A percentile compares a stretch with the other conserved stretches of the same genome.
These are phyloP conservation scores for Plecturocebus donacophilus DNA, from an alignment of 2,113 vertebrate species.

Conservation along the genomic window DNA sequence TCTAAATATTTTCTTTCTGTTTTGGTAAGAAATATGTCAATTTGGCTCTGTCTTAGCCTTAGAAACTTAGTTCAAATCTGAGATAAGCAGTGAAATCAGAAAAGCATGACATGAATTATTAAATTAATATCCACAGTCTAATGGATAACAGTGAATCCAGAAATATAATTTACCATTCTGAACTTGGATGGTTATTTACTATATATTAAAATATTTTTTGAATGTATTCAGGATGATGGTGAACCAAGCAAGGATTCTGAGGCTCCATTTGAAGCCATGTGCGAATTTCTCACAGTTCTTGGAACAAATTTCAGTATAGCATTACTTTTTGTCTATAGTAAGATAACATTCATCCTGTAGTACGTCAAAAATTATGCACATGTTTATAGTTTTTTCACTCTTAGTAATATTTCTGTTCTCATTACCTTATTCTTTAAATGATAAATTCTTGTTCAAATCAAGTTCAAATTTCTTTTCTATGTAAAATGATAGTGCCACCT, in stretches of 20 bases:
- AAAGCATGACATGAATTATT: background rate
- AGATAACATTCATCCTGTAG: background rate
- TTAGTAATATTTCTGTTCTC: background rate
- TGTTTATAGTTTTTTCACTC: background rate
- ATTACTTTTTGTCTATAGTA: background rate
- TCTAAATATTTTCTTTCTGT: background rate
- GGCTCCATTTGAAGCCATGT: background rate
- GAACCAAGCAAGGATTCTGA: background rate
- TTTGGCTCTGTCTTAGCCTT: background rate
- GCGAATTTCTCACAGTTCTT: background rate
- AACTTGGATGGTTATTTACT: background rate
- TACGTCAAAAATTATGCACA: background rate
- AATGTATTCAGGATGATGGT: background rate
- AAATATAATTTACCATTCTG: background rate
- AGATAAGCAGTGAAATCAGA: background rate
- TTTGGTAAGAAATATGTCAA: background rate
- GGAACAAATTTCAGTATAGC: background rate
- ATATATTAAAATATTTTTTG: background rate
- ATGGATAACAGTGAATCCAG: background rate
- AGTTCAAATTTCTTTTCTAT: background rate
- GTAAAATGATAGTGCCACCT: background rate
- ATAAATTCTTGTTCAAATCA: background rate
- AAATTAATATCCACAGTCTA: background rate
- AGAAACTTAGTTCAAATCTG: background rate
- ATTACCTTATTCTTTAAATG: background rate